Evolutionary conservation across 30 jellyfish, hydroid and myxozoan genomes (phyloP).

Genomic region (Clytia hemisphaerica): DNA sequence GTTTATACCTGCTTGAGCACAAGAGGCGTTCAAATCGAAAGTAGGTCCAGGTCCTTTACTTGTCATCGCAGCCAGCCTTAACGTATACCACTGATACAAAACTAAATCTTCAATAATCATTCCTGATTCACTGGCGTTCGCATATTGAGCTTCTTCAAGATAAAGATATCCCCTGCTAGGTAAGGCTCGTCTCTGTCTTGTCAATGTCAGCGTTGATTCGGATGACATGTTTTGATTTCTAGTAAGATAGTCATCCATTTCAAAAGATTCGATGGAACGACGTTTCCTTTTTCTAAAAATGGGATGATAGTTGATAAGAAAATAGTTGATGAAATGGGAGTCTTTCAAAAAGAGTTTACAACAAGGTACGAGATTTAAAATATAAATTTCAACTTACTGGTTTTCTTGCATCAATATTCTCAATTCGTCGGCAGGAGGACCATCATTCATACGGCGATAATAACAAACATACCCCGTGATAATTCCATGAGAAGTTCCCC

Average conservation of each 20-base stretch:
- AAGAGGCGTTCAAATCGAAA: conserved; percentile 23
- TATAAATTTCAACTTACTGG: neutral
- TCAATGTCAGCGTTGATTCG: neutral
- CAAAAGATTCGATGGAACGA: neutral
- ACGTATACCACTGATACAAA: conserved; percentile 35
- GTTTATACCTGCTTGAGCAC: conserved; percentile 43
- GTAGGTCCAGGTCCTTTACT: conserved; percentile 43
- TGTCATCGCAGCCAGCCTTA: conserved; percentile 33
- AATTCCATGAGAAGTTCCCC: neutral
- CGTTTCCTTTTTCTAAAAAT: neutral
- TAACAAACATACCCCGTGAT: conserved; percentile 1
- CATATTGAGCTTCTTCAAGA: conserved; percentile 17
- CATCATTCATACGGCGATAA: conserved; percentile 9
- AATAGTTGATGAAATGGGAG: neutral
- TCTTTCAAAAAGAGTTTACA: too few species aligned
- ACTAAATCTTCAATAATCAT: conserved; percentile 20
- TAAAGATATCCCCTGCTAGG: neutral
- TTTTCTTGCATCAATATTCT: neutral
- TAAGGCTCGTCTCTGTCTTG: neutral
- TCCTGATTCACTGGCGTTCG: conserved; percentile 7
- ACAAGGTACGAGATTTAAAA: neutral
- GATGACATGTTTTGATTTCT: neutral
- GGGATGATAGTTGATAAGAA: neutral
- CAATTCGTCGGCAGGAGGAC: neutral
- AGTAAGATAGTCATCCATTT: neutral